These are phyloP conservation scores for Siniperca knerii DNA, from an alignment of 2,113 vertebrate genomes.

Conservation along the genomic window DNA sequence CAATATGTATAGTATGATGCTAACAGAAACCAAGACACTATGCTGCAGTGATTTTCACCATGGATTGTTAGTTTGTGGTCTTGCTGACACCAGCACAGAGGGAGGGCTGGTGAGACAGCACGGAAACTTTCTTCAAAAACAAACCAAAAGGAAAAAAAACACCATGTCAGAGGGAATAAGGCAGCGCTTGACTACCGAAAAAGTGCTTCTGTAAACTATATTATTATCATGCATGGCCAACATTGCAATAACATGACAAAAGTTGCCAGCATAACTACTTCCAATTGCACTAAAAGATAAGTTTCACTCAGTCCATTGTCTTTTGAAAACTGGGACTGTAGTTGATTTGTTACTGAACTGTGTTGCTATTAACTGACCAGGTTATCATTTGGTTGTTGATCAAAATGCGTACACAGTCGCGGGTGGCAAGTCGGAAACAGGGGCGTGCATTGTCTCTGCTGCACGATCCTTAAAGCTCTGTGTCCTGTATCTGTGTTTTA, in stretches of 20 bases:
- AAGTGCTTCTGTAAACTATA: not conserved
- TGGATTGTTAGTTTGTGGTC: not conserved
- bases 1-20: not conserved
- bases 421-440: too few species aligned
- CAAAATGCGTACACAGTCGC: too few species aligned
- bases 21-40: not conserved
- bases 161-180: not conserved
- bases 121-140: not conserved
- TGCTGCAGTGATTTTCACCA: not conserved
- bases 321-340: too few species aligned
- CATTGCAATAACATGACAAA: not conserved
- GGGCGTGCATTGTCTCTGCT: too few species aligned
- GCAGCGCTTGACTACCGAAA: not conserved
- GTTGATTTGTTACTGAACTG: too few species aligned
- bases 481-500: too few species aligned
- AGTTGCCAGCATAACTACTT: not conserved
- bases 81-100: slow-evolving; percentile 4
- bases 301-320: too few species aligned
- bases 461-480: too few species aligned
- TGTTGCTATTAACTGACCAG: too few species aligned
- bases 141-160: not conserved
- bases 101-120: not conserved
- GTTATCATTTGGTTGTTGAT: too few species aligned
- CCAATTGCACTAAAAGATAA: not conserved
- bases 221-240: not conserved